Evolutionary conservation across 1,140 invertebrate species (phyloP).

Genomic region (Penaeus japonicus): DNA sequence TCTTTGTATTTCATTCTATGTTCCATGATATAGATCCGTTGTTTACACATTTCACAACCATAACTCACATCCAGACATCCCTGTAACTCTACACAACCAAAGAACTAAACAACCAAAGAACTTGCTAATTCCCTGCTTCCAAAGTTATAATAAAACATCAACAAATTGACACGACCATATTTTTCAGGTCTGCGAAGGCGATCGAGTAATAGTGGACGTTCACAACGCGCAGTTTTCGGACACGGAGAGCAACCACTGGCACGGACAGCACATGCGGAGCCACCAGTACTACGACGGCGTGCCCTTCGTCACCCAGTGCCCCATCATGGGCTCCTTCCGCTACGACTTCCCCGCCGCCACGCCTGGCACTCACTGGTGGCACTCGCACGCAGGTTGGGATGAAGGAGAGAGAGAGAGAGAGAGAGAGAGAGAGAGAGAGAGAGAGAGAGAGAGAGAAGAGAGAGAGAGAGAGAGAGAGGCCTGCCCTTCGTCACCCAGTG

Average conservation of each 20-base stretch:
- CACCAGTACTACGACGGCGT: conserved; percentile 90
- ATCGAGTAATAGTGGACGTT: conserved; percentile 84
- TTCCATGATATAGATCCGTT: too few species aligned
- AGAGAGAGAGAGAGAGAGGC: too few species aligned
- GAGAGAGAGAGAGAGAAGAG: too few species aligned
- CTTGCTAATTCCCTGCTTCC: too few species aligned
- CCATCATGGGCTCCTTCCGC: conserved; percentile 72
- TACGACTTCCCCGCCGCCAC: not conserved
- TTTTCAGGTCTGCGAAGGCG: conserved; percentile 83
- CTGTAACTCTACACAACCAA: too few species aligned
- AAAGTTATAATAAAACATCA: too few species aligned
- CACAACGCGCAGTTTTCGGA: conserved; percentile 81
- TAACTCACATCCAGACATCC: too few species aligned
- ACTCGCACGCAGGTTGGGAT: conserved; percentile 3
- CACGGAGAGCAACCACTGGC: conserved; percentile 86
- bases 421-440: too few species aligned
- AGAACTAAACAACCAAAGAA: not conserved
- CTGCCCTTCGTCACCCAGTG: conserved; percentile 89
- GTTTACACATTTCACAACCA: too few species aligned
- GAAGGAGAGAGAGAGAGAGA: too few species aligned
- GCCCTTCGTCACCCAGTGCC: conserved; percentile 88
- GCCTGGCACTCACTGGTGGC: conserved; percentile 15
- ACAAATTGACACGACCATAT: too few species aligned
- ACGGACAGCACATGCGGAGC: conserved; percentile 80
- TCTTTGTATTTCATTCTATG: too few species aligned